Percentiles rank a stretch among this genome's conserved stretches.
Evolutionary conservation across 2,888 invertebrate genomes (phyloP).

Genomic region (Drosophila mayaguana): DNA sequence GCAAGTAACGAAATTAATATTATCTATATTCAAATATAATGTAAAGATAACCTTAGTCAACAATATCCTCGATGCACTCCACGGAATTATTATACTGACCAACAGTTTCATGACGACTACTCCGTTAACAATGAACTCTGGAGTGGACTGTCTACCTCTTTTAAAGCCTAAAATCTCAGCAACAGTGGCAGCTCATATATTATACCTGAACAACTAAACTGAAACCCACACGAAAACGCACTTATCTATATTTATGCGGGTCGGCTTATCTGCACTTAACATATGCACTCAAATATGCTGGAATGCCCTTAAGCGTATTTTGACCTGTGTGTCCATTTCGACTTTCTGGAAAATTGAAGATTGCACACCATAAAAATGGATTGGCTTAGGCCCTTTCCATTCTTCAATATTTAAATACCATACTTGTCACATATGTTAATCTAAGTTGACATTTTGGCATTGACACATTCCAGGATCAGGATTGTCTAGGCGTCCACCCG

Average conservation of each 20-base stretch:
- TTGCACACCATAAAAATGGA: slow-evolving; percentile 8
- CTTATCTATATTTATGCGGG: slow-evolving; percentile 9
- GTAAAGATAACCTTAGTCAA: neutral
- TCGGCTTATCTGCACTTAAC: slow-evolving; percentile 10
- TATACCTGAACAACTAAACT: slow-evolving; percentile 15
- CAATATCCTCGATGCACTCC: neutral
- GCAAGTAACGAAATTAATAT: slow-evolving; percentile 45
- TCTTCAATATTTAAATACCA: neutral
- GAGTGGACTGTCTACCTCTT: slow-evolving; percentile 5
- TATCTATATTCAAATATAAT: slow-evolving; percentile 27
- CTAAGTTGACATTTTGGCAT: neutral
- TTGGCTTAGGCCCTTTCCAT: neutral
- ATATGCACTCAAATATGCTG: slow-evolving; percentile 3
- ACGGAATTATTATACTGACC: slow-evolving; percentile 33
- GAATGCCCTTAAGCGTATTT: neutral
- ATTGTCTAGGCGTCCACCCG: neutral
- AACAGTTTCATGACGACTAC: slow-evolving; percentile 34
- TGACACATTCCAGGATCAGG: neutral
- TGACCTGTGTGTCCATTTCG: neutral
- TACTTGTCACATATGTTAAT: slow-evolving; percentile 2
- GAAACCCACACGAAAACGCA: slow-evolving; percentile 4
- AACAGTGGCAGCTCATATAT: too few relatives aligned
- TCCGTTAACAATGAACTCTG: slow-evolving; percentile 23
- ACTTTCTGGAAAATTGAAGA: neutral
- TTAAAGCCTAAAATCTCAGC: slow-evolving; percentile 26